Evolutionary conservation across 2,888 invertebrate genomes (phyloP), one percentile per base, ranked within the genome.

Genomic region (Polydrusus cervinus): DNA sequence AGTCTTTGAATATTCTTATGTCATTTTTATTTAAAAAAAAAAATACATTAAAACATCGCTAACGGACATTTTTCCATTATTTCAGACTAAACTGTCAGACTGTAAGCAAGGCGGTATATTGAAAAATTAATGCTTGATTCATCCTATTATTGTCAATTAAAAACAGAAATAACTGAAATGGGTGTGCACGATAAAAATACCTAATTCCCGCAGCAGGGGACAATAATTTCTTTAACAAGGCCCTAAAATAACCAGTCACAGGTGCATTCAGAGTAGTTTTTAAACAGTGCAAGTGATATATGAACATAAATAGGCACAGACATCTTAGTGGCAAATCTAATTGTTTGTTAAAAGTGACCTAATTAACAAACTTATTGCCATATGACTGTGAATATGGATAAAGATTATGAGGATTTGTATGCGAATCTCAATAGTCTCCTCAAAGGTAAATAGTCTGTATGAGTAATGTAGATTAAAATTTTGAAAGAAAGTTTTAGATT

Each of bases 341-440:
- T 47, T 25, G 53, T 53, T 38, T 34, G 34, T 14, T 55, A 55
- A 60, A n/a, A 60, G 57, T 60, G 57, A 38, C 57, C 38, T 60
- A 38, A 60, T 60, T 60, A 60, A 16, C 9, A 55, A 55, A 60
- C 38, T 14, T 25, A 8, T 53, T 13, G 25, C 25, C 20, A 16
- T n/a, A 67, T 53, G 55, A 67, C 25, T 38, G 53, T 67, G 13
- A 25, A 55, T 38, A 79, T 79, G 78, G 77, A 73, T 51, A 61
- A 60, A 20, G 75, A 77, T 71, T 34, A 73, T 30, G 64, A 74
- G 65, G 61, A 75, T 61, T 65, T 79, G 55, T 77, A 75, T 65
- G 64, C 65, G n/a, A 72, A 75, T 65, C 66, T 79, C 9, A 74
- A 69, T 14, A 69, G 57, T 34, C 74, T 79, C 45, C 43, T 79